A percentile compares a stretch with the other conserved stretches of the same genome.
Conservation (phyloP, 2,113 vertebrate genomes). For the Sinocyclocheilus grahami region DNA sequence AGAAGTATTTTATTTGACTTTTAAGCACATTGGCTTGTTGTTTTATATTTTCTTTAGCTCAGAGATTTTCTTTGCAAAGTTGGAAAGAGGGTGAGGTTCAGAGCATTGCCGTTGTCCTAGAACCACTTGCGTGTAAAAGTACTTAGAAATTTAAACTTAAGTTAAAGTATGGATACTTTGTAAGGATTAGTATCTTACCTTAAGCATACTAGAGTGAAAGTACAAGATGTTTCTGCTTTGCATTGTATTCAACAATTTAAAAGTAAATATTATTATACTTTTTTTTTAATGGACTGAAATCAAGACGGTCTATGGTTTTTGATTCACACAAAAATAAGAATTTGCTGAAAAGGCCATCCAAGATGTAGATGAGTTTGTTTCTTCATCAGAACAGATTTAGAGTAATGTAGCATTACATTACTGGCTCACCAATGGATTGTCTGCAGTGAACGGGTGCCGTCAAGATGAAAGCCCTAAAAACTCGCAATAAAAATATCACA, state of each 20-base stretch:
- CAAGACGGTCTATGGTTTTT: too few relatives aligned
- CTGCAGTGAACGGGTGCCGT: not conserved
- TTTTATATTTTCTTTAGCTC: not conserved
- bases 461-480: not conserved
- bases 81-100: not conserved
- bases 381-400: not conserved
- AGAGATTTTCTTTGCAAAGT: conserved; percentile 7
- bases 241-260: too few relatives aligned
- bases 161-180: not conserved
- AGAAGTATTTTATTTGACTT: not conserved
- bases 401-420: not conserved
- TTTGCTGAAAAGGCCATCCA: too few relatives aligned
- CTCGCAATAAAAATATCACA: not conserved
- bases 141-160: not conserved
- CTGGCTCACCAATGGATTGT: not conserved
- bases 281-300: too few relatives aligned
- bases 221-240: not conserved
- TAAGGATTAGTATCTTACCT: not conserved
- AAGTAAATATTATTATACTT: too few relatives aligned
- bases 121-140: not conserved
- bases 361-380: too few relatives aligned
- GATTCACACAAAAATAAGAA: too few relatives aligned
- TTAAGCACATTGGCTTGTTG: not conserved
- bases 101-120: not conserved
- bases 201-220: not conserved